phyloP scores from a whole-genome alignment of 1,140 invertebrate species.

The Tetragnatha versicolor region DNA sequence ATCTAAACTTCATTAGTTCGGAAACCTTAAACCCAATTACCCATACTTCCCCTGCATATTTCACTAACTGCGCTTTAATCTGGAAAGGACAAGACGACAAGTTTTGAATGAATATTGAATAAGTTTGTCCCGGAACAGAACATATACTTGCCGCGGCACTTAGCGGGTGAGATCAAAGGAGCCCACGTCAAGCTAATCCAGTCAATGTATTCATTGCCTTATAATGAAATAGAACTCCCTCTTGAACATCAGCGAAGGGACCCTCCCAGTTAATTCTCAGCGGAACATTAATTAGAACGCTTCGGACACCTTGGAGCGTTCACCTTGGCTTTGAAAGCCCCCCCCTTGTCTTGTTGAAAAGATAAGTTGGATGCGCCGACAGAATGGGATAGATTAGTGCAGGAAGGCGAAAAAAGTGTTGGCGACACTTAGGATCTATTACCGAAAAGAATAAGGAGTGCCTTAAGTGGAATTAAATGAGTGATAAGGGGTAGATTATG shows the following conservation, averaged over 20 bases:
- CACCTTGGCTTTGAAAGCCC: too few species aligned
- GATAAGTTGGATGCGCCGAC: background rate
- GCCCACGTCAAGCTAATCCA: conserved; percentile 21
- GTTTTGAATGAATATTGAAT: too few species aligned
- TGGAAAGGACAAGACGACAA: too few species aligned
- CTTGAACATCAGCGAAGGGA: too few species aligned
- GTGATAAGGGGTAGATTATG: background rate
- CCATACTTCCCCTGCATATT: too few species aligned
- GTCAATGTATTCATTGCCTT: background rate
- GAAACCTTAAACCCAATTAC: too few species aligned
- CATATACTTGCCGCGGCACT: too few species aligned
- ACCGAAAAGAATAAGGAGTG: background rate
- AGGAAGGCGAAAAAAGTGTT: background rate
- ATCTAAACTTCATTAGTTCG: too few species aligned
- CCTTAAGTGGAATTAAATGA: conserved; percentile 6
- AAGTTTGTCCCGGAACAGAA: too few species aligned
- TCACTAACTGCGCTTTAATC: too few species aligned
- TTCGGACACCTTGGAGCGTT: too few species aligned
- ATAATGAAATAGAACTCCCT: conserved; percentile 22
- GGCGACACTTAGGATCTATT: background rate
- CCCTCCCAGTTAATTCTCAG: conserved; percentile 12
- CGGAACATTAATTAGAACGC: conserved; percentile 10
- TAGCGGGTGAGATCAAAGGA: too few species aligned
- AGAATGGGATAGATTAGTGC: conserved; percentile 8
- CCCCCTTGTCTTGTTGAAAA: background rate